phyloP scores from a whole-genome alignment of 53 echinoderm and acorn worm species.

The Paracentrotus lividus region DNA sequence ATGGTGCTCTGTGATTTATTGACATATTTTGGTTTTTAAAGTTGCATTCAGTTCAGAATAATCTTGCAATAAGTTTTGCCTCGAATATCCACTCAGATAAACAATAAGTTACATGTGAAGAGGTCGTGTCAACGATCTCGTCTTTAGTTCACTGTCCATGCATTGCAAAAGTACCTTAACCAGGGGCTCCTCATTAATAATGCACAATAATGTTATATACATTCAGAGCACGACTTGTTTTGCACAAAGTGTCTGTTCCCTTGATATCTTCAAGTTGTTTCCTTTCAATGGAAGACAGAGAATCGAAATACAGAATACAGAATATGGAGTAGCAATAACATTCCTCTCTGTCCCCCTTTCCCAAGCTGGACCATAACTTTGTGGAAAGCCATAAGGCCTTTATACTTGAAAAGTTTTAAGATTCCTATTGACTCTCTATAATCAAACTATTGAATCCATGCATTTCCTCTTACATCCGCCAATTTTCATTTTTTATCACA shows the following conservation, averaged over 20 bases:
- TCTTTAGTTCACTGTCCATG: not conserved
- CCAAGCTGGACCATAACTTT: too few species aligned
- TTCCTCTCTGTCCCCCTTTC: not conserved
- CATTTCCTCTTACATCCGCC: not conserved
- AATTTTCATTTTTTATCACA: not conserved
- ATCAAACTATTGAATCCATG: not conserved
- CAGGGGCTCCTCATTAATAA: not conserved
- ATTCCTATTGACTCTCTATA: too few species aligned
- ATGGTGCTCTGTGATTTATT: too few species aligned
- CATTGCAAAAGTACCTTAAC: not conserved
- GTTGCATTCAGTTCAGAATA: too few species aligned
- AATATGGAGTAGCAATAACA: not conserved
- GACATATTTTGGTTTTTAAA: too few species aligned
- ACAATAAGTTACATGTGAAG: too few species aligned
- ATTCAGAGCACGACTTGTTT: slow-evolving; percentile 46
- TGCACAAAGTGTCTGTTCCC: slow-evolving; percentile 22
- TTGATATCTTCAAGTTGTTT: not conserved
- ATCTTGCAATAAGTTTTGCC: too few species aligned
- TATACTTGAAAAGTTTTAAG: too few species aligned
- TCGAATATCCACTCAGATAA: too few species aligned
- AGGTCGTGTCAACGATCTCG: too few species aligned
- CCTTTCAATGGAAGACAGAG: not conserved
- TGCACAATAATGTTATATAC: not conserved
- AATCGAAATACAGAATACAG: not conserved
- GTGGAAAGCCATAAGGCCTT: too few species aligned